These are phyloP conservation scores for Heteromyza rotundicornis DNA, from an alignment of 2,888 invertebrate species.

Conservation along the genomic window DNA sequence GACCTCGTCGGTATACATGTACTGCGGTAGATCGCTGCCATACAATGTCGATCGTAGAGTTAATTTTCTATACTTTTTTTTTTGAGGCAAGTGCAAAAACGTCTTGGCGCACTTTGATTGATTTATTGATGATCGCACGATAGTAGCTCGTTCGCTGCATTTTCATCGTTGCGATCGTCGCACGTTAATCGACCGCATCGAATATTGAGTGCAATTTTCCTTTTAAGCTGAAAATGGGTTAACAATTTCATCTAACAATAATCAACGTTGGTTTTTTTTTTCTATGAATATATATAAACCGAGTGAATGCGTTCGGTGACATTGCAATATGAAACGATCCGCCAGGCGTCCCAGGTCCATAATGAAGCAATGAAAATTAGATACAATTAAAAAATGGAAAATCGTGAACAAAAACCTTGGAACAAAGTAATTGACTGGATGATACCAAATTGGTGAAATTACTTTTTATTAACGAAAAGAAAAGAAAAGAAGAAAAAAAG, in stretches of 20 bases:
- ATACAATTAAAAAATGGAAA: slow-evolving; percentile 19
- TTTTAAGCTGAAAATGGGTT: slow-evolving; percentile 27
- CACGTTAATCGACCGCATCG: neutral
- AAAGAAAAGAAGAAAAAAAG: no score
- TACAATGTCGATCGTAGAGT: slow-evolving; percentile 1
- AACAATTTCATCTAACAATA: slow-evolving; percentile 14
- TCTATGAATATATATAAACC: no score
- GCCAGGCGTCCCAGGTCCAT: neutral
- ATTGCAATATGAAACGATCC: neutral
- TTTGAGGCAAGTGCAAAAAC: no score
- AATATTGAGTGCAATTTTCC: slow-evolving; percentile 13
- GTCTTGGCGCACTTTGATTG: slow-evolving; percentile 26
- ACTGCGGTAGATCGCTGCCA: slow-evolving; percentile 22
- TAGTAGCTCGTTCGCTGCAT: no score
- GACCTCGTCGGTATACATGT: neutral
- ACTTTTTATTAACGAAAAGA: neutral
- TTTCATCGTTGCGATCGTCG: neutral
- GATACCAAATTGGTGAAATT: slow-evolving; percentile 15
- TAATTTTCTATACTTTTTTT: no score
- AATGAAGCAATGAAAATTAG: slow-evolving; percentile 16
- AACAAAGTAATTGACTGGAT: slow-evolving; percentile 9
- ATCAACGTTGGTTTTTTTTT: no score
- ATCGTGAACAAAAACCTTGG: slow-evolving; percentile 12
- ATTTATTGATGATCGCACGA: slow-evolving; percentile 19
- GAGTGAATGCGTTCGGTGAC: neutral